Evolutionary conservation across 2,888 invertebrate genomes (phyloP).

Genomic region (Phaonia tiefii): DNA sequence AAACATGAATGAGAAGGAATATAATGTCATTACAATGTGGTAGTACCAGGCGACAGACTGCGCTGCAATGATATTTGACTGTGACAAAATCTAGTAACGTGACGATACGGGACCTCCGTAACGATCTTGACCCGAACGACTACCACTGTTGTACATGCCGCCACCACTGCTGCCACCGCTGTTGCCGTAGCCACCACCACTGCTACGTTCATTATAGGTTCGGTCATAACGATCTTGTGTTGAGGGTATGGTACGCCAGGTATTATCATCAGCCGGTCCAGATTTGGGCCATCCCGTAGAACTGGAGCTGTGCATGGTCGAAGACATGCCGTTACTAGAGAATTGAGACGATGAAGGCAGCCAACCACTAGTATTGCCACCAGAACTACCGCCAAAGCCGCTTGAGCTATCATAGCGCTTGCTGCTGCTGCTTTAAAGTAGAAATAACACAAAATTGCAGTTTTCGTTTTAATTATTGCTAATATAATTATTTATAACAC

Average conservation of each 20-base stretch:
- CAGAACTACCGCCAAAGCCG: constrained; percentile 71
- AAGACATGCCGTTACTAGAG: constrained; percentile 76
- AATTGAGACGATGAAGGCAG: constrained; percentile 75
- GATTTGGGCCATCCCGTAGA: constrained; percentile 77
- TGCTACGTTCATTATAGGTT: constrained; percentile 79
- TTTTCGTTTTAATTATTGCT: background rate
- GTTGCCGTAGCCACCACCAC: constrained; percentile 74
- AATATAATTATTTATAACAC: background rate
- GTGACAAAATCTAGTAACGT: constrained; percentile 74
- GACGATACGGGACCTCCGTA: constrained; percentile 78
- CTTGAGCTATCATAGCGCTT: constrained; percentile 78
- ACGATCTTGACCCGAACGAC: constrained; percentile 77
- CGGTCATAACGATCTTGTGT: constrained; percentile 79
- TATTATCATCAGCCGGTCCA: constrained; percentile 72
- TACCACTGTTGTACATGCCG: constrained; percentile 74
- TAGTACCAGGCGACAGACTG: background rate
- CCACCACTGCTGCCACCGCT: constrained; percentile 69
- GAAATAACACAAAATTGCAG: background rate
- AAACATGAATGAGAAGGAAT: constrained; percentile 23
- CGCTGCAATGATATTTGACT: background rate
- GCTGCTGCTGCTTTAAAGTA: constrained; percentile 65
- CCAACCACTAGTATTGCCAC: constrained; percentile 70
- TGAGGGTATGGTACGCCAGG: constrained; percentile 77
- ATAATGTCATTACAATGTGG: background rate
- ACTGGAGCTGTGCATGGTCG: constrained; percentile 73